A percentile compares a stretch with the other conserved stretches of the same genome.
Conservation (phyloP, 1,140 invertebrate species). For the Magallana ariakensis region DNA sequence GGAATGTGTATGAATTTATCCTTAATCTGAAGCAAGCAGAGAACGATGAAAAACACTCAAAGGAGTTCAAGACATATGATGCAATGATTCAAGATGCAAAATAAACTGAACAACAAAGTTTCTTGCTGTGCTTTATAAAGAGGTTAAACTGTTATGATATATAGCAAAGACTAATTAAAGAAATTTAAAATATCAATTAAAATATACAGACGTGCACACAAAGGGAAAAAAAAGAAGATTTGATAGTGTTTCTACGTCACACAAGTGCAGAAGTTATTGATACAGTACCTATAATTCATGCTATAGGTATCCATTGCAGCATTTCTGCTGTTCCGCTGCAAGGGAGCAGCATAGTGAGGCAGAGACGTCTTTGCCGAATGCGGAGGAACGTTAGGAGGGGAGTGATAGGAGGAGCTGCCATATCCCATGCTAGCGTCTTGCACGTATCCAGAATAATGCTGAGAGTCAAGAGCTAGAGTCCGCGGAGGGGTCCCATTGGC, state of each 20-base stretch:
- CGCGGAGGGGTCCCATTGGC: neutral
- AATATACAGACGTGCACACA: slow-evolving; percentile 14
- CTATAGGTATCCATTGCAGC: slow-evolving; percentile 55
- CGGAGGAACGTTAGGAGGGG: neutral
- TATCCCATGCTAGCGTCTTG: slow-evolving; percentile 44
- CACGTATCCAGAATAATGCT: slow-evolving; percentile 51
- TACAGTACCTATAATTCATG: slow-evolving; percentile 56
- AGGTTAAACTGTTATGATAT: too few species aligned
- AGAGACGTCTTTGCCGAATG: slow-evolving; percentile 31
- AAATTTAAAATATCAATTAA: neutral
- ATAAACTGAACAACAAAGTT: neutral
- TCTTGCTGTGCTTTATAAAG: neutral
- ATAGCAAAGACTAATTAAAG: neutral
- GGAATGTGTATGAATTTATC: too few species aligned
- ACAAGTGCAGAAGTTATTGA: neutral
- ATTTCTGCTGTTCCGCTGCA: slow-evolving; percentile 43
- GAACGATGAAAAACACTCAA: too few species aligned
- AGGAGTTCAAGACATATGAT: neutral
- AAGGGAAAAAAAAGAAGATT: neutral
- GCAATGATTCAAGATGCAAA: neutral
- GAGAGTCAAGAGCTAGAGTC: slow-evolving; percentile 36
- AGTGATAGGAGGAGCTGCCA: slow-evolving; percentile 20
- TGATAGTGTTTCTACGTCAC: neutral
- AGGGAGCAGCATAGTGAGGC: slow-evolving; percentile 29
- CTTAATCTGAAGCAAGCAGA: too few species aligned